phyloP scores from a whole-genome alignment of 2,113 vertebrate genomes.

The Marmota monax region DNA sequence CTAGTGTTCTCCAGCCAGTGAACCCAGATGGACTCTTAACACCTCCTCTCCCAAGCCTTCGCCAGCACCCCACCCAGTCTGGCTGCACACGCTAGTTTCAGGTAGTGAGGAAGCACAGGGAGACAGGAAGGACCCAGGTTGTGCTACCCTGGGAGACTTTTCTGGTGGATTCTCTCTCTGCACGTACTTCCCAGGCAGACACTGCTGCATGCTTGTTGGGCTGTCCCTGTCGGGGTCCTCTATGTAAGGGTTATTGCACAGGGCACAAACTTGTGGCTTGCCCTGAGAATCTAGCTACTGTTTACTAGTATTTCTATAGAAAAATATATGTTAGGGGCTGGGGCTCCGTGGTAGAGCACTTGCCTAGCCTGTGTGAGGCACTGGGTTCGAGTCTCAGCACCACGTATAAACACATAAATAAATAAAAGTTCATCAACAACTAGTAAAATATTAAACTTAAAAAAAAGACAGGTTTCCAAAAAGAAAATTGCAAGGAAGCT shows the following conservation, averaged over 20 bases:
- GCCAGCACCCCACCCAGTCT: accelerated
- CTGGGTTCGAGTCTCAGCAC: no score
- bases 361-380: no score
- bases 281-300: constrained; percentile 8
- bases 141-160: neutral
- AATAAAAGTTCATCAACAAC: no score
- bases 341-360: no score
- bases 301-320: constrained; percentile 46
- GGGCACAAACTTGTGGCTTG: neutral
- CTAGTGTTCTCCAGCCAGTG: no score
- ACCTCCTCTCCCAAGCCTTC: neutral
- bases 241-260: constrained; percentile 4
- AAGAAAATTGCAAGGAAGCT: constrained; percentile 19
- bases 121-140: neutral
- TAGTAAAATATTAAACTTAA: no score
- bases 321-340: neutral
- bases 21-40: neutral
- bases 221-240: neutral
- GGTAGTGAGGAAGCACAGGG: neutral
- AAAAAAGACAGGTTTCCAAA: neutral
- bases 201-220: neutral
- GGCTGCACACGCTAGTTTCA: neutral
- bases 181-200: neutral
- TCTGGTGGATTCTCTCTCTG: neutral
- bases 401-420: no score